phyloP scores from a whole-genome alignment of 2,113 vertebrate genomes.

The Chlorodrepanis virens region DNA sequence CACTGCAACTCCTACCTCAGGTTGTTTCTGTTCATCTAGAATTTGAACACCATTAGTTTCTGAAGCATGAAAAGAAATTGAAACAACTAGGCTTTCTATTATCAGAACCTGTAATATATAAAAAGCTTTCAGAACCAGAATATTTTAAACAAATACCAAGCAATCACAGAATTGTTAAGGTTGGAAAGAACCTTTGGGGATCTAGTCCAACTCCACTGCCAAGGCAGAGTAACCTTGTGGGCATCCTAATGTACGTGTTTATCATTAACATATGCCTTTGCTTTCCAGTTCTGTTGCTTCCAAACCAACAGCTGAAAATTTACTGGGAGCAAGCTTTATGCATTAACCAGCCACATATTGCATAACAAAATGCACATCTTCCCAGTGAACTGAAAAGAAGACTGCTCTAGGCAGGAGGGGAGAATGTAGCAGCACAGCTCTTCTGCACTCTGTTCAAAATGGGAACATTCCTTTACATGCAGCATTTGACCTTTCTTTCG shows the following conservation, averaged over 20 bases:
- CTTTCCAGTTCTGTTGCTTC: not conserved
- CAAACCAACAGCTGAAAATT: not conserved
- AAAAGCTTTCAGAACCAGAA: not conserved
- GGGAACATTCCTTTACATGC: fast-evolving
- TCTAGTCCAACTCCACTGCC: not conserved
- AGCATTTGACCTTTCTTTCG: not conserved
- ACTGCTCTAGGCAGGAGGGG: not conserved
- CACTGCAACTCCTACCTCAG: not conserved
- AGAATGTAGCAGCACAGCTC: fast-evolving
- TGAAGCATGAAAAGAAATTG: not conserved
- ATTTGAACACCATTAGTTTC: not conserved
- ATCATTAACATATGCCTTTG: not conserved
- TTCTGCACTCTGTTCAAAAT: not conserved
- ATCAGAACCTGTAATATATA: not conserved
- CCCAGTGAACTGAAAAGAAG: not conserved
- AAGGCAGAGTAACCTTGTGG: not conserved
- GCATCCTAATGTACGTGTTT: fast-evolving
- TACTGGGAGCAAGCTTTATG: not conserved
- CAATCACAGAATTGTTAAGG: not conserved
- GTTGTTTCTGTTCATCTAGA: not conserved
- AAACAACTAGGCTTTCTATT: not conserved
- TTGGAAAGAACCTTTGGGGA: not conserved
- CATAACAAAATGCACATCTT: not conserved
- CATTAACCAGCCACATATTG: not conserved
- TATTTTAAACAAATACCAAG: not conserved